Evolutionary conservation across 2,888 invertebrate genomes (phyloP).

Genomic region (Ophion ventricosus): DNA sequence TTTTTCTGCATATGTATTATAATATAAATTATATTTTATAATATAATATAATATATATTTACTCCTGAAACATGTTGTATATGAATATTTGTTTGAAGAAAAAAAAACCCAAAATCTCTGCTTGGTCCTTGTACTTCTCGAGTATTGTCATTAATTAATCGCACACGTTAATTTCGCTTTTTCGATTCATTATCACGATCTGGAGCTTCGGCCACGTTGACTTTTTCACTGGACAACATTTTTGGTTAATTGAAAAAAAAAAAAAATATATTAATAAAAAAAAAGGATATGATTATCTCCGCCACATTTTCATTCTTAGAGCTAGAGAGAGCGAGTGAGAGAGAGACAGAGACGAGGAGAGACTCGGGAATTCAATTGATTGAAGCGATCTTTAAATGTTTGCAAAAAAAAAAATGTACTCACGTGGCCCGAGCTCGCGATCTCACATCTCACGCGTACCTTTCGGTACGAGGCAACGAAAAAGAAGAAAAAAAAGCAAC

Average conservation of each 20-base stretch:
- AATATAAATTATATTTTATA: neutral
- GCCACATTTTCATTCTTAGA: neutral
- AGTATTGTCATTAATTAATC: constrained; percentile 50
- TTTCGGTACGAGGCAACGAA: constrained; percentile 50
- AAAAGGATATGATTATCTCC: no score
- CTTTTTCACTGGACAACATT: neutral
- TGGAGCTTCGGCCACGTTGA: constrained; percentile 63
- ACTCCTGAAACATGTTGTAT: neutral
- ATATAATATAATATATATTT: neutral
- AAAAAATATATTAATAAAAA: neutral
- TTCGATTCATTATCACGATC: constrained; percentile 62
- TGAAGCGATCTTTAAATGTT: no score
- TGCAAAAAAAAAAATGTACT: no score
- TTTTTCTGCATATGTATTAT: constrained; percentile 24
- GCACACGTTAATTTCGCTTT: constrained; percentile 65
- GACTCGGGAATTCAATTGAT: no score
- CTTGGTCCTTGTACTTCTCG: constrained; percentile 66
- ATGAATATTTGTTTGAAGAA: constrained; percentile 12
- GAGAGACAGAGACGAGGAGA: no score
- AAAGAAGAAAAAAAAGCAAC: constrained; percentile 7
- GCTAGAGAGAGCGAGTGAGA: neutral
- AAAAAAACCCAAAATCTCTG: constrained; percentile 34
- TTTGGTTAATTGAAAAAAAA: neutral
- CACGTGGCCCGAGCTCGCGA: constrained; percentile 62
- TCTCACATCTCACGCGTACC: constrained; percentile 59